Evolutionary conservation across 1,140 invertebrate species (phyloP), one percentile per base, ranked within the genome.

Genomic region (Pogonognathellus flavescens): DNA sequence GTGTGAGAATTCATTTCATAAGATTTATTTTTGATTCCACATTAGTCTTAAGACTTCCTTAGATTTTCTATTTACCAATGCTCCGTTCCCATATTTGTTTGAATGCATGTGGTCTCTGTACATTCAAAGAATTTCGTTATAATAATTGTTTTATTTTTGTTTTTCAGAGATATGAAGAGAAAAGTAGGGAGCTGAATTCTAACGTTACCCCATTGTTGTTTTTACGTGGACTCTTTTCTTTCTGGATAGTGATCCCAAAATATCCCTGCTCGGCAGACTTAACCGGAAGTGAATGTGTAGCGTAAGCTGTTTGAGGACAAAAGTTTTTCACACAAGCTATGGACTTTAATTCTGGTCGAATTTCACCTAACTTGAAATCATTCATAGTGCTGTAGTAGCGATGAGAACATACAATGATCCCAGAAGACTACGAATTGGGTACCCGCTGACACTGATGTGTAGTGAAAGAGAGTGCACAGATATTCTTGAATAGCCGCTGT

Each of bases 361-460:
- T 76, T 16, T 76, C 70, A 16, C 70, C 70, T 6, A 76, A n/a
- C 9, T 76, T 76, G 31, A 76, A 76, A 7, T 76, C 70, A n/a
- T 25, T 31, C 70, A 76, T 76, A 0, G 13, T 76, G 13, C 14
- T 18, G 25, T 76, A n/a, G 13, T 41, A 41, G 31, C 6, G 31
- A 41, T 41, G 31, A 41, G 31, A 41, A 41, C 6, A 41, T n/a
- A 57, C 53, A n/a, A n/a, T n/a, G n/a, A n/a, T 9, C 53, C n/a
- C n/a, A 14, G 53, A 9, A n/a, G 11, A 57, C 9, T 57, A 6
- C 31, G 2, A 41, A 1, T 41, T 41, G 31, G n/a, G n/a, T n/a
- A n/a, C 31, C 31, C 1, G 31, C 6, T 41, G 31, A 6, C 6
- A 3, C 1, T 41, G 31, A 41, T 2, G 11, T 16, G 16, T 16